Evolutionary conservation across 2,888 invertebrate genomes (phyloP).

Genomic region (Heteromurus nitidus): DNA sequence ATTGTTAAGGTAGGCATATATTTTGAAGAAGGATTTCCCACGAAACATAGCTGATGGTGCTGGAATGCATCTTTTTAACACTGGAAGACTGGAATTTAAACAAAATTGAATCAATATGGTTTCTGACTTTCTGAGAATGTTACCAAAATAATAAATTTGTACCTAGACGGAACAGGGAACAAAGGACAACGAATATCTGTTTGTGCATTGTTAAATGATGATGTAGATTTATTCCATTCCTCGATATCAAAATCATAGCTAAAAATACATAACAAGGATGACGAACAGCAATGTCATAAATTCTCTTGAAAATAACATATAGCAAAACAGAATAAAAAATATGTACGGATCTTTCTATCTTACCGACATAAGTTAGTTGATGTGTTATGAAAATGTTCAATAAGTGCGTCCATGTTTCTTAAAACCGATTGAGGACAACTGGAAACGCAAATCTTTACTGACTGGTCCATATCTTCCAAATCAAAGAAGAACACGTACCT

Average conservation of each 20-base stretch:
- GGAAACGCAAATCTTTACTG: constrained; percentile 92
- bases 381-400: constrained; percentile 83
- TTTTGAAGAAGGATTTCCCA: constrained; percentile 79
- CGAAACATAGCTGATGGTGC: constrained; percentile 80
- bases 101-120: too few species aligned
- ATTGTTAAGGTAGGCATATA: constrained; percentile 88
- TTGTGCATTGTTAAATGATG: too few species aligned
- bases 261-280: constrained; percentile 48
- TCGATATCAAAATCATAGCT: constrained; percentile 70
- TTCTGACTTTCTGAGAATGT: too few species aligned
- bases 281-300: neutral
- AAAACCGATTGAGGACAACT: constrained; percentile 86
- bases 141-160: too few species aligned
- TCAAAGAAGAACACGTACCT: constrained; percentile 90
- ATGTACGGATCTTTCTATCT: neutral
- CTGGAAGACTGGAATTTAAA: constrained; percentile 76
- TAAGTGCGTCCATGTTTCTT: constrained; percentile 81
- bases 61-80: constrained; percentile 93
- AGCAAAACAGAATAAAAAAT: neutral
- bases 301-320: neutral
- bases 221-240: too few species aligned
- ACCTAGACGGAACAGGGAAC: too few species aligned
- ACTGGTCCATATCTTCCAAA: constrained; percentile 83
- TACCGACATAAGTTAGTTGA: constrained; percentile 86
- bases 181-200: too few species aligned